Base-by-base conservation (phyloP, 2,113 vertebrate species). In the Sebastes schlegelii region DNA sequence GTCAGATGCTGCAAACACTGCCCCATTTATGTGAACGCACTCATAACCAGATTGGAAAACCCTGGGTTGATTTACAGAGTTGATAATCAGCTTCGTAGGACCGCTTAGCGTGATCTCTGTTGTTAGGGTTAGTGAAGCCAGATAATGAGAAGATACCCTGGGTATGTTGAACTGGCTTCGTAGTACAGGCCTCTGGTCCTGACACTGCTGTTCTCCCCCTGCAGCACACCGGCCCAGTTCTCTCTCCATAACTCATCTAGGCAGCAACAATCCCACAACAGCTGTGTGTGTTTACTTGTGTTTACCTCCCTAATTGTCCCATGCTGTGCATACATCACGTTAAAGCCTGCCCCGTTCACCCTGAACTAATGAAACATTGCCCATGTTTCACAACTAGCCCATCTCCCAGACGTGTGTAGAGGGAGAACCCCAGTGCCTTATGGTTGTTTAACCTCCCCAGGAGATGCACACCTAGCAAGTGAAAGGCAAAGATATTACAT, bases 231-330 rank as follows among this genome's bases (percentile, higher is more conserved):
- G 60, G 63, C 87, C 60, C 72, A 49, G 34, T 26, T 80, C 57
- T 52, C 64, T 62, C 74, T 79, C 40, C 57, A 83, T 9, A 62
- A 75, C 78, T 86, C 79, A 66, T 87, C 49, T 58, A 83, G 62
- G 86, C 86, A 79, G 45, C 77, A 79, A 64, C 85, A 77, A 90
- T 88, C 91, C 79, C 89, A 57, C 46, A 93, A 79, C 94, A 93
- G 92, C 92, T 95, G 95, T 92, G 93, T 91, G 88, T 93, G 87
- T 95, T 95, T 92, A 89, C 90, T 92, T 79, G 74, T 94, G 90
- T 93, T 94, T 93, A 91, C 89, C 77, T 92, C 78, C 71, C 74
- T 93, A 92, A 93, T 93, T 92, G 90, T 83, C 88, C 85, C 85
- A 70, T 52, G 85, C 90, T 89, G 91, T 74, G 91, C 86, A 73